Conservation (phyloP, 2,888 invertebrate genomes). For the Galerucella calmariensis region DNA sequence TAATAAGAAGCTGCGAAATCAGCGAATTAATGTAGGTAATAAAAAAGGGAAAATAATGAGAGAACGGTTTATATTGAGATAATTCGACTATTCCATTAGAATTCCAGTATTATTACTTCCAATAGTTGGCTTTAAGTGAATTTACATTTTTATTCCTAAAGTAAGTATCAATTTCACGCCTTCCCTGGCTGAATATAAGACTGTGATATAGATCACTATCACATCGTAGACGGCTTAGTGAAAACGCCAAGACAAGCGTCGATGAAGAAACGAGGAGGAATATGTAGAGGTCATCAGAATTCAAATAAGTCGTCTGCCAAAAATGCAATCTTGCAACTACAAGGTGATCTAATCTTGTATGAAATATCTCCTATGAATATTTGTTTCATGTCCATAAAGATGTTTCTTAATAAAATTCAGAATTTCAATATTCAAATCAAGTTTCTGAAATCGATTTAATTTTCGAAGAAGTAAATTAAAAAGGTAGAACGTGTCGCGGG, state of each 20-base stretch:
- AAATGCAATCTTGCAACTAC: conserved; percentile 27
- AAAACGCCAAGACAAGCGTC: conserved; percentile 29
- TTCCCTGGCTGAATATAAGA: neutral
- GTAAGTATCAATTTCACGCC: neutral
- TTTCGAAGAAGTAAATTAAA: too few species aligned
- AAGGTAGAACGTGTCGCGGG: too few species aligned
- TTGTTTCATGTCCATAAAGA: neutral
- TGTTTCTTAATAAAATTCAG: too few species aligned
- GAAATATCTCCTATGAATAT: neutral
- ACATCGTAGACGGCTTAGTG: conserved; percentile 39
- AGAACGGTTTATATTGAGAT: too few species aligned
- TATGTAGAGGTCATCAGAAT: conserved; percentile 36
- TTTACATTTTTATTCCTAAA: neutral
- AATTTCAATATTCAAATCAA: too few species aligned
- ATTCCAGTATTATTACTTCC: neutral
- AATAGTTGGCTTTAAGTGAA: neutral
- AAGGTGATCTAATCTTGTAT: neutral
- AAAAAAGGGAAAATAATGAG: too few species aligned
- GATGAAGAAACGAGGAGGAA: conserved; percentile 22
- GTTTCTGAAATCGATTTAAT: too few species aligned
- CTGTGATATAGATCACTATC: conserved; percentile 42
- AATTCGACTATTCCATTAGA: too few species aligned
- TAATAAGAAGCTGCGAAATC: too few species aligned
- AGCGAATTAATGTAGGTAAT: too few species aligned
- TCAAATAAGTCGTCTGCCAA: conserved; percentile 30